phyloP scores from a whole-genome alignment of 2,888 invertebrate species.

The Sesia bembeciformis region DNA sequence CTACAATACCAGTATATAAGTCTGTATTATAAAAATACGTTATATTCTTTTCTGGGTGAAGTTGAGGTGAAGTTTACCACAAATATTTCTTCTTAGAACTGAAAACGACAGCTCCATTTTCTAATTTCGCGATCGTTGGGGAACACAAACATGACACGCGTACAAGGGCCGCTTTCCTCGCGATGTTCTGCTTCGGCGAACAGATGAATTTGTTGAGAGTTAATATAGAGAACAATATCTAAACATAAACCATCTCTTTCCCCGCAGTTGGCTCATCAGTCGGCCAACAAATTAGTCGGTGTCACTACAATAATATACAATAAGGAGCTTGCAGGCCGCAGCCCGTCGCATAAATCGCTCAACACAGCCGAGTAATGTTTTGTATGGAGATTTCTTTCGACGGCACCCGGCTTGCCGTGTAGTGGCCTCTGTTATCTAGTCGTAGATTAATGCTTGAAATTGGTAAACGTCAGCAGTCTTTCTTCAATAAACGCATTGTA shows the following conservation, averaged over 20 bases:
- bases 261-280: constrained; percentile 64
- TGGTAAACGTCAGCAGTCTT: constrained; percentile 33
- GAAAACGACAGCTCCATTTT: too few species aligned
- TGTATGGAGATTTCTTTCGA: constrained; percentile 75
- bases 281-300: constrained; percentile 71
- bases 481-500: not conserved
- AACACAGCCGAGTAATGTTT: constrained; percentile 68
- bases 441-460: constrained; percentile 64
- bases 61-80: too few species aligned
- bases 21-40: too few species aligned
- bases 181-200: not conserved
- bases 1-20: too few species aligned
- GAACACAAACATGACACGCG: not conserved
- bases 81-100: too few species aligned
- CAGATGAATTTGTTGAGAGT: not conserved
- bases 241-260: constrained; percentile 59
- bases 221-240: constrained; percentile 1
- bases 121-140: too few species aligned
- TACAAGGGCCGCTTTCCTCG: not conserved
- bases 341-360: constrained; percentile 69
- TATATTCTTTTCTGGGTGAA: too few species aligned
- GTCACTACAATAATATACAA: constrained; percentile 73
- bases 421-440: constrained; percentile 62
- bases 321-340: constrained; percentile 51
- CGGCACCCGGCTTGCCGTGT: constrained; percentile 49